Base-by-base conservation (phyloP, 2,113 vertebrate genomes). In the Synodontis membranacea region DNA sequence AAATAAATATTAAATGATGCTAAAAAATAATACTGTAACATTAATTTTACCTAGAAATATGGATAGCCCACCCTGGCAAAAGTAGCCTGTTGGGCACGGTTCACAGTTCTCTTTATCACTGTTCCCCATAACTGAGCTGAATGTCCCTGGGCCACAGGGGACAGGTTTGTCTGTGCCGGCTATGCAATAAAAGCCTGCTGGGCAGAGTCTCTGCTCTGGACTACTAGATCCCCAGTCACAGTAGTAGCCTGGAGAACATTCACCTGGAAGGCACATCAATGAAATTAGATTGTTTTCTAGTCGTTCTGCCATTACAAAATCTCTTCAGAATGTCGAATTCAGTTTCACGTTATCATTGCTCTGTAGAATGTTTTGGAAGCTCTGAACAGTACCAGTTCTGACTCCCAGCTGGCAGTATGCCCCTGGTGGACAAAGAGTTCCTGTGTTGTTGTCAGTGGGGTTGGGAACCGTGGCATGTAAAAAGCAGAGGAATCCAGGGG, bases 381-480 rank as follows among this genome's bases (percentile, higher is more conserved):
- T 62, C 7, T 64, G 17, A 11, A 0, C 74, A 80, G 64, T 66
- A 88, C 87, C 89, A 83, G 39, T 56, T 89, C 48, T 84, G 52
- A 85, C 28, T 78, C 86, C 85, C 12, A 81, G 80, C 58, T 84
- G 91, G 88, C 96, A 96, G 92, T 93, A 96, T 56, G 88, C 88
- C 21, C 96, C 96, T 3, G 89, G 91, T 4, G 94, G 95, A 92
- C 96, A 96, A 39, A 91, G 85, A 37, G 91, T 91, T 82, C 95
- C 96, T 42, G 95, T 96, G 54, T 72, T 91, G 91, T 94, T 94
- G 90, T 96, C 95, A 70, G 66, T 92, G 0, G 96, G 96, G 89
- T 95, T 96, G 21, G 96, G 92, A 62, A 93, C 89, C 23, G 86
- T 92, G 86, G 95, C 94, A 15, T 91, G 92, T 44, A 23, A 88